phyloP scores from a whole-genome alignment of 23 tunicate genomes.

The Clavelina lepadiformis region DNA sequence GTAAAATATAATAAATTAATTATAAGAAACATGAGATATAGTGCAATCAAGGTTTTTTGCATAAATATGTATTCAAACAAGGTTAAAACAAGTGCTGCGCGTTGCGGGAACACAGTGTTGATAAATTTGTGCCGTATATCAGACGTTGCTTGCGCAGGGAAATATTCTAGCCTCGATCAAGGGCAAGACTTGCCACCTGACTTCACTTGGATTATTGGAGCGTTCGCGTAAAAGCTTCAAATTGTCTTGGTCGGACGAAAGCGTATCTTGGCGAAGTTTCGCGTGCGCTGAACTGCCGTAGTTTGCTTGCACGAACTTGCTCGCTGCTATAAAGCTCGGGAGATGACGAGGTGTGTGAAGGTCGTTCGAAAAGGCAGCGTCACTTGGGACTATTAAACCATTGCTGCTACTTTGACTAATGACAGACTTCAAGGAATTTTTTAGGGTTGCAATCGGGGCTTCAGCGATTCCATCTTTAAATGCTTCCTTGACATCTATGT shows the following conservation, averaged over 20 bases:
- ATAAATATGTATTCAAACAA: too few species aligned
- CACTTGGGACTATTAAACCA: too few species aligned
- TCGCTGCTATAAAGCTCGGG: conserved; percentile 44
- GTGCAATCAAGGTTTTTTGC: too few species aligned
- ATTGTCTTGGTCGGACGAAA: conserved; percentile 14
- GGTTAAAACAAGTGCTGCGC: too few species aligned
- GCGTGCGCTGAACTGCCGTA: not conserved
- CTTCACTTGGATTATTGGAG: conserved; percentile 5
- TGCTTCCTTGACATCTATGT: conserved; percentile 22
- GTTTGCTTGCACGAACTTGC: too few species aligned
- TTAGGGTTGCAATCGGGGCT: conserved; percentile 14
- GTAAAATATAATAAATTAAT: too few species aligned
- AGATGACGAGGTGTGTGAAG: conserved; percentile 4
- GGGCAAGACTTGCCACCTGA: conserved; percentile 56
- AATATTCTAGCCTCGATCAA: conserved; percentile 54
- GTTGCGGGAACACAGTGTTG: too few species aligned
- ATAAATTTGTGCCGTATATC: too few species aligned
- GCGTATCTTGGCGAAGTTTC: conserved; percentile 6
- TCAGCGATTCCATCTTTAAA: conserved; percentile 25
- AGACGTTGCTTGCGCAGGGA: conserved; percentile 40
- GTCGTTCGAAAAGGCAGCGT: not conserved
- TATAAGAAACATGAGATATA: too few species aligned
- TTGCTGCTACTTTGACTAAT: too few species aligned
- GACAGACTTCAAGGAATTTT: conserved; percentile 16
- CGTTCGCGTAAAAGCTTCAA: conserved; percentile 29